Base-by-base conservation (phyloP, 2,888 invertebrate genomes). In the Epistrophe eligans region DNA sequence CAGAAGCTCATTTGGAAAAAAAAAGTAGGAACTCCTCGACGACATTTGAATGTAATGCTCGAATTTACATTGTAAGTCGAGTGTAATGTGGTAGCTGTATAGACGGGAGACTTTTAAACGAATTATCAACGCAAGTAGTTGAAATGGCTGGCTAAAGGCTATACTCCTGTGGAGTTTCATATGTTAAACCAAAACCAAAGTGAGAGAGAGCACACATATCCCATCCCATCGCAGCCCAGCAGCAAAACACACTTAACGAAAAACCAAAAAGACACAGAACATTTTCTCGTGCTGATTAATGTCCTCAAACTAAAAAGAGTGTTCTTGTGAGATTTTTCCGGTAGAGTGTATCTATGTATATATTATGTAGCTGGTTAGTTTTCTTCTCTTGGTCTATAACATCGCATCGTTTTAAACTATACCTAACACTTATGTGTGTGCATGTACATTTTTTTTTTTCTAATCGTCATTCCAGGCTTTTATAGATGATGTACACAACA, bases 241-340 rank as follows among this genome's bases (percentile, higher is more conserved):
- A 52, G 17, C 43, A 15, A 0, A 43, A 11, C 19, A 24, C 19
- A 52, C 0, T 1, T 3, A 19, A 52, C 13, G 9, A 7, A 28
- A 55, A 55, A 28, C 7, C 15, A 28, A 55, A 55, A 28, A 28
- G 55, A 60, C 52, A 43, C 43, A 66, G 50, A 79, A 82, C 85
- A 77, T 72, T 87, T 79, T 82, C 79, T 67, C 76, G 83, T 76
- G 87, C 87, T 87, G 87, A 87, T 87, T 87, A 87, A 87, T 83
- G 87, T 87, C 87, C 76, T 67, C 83, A 43, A 24, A 66, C 55
- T 38, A 52, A 10, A 67, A 45, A 45, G 64, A 71, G 76, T 76
- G 58, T 85, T 73, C 73, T 73, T 57, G 58, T 67, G 79, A 77
- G 62, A 79, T 83, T 72, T 64, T 81, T 85, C 72, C 72, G 50